Percentiles rank a stretch among this genome's conserved stretches.
Evolutionary conservation across 2,888 invertebrate species (phyloP).

Genomic region (Nowickia ferox): DNA sequence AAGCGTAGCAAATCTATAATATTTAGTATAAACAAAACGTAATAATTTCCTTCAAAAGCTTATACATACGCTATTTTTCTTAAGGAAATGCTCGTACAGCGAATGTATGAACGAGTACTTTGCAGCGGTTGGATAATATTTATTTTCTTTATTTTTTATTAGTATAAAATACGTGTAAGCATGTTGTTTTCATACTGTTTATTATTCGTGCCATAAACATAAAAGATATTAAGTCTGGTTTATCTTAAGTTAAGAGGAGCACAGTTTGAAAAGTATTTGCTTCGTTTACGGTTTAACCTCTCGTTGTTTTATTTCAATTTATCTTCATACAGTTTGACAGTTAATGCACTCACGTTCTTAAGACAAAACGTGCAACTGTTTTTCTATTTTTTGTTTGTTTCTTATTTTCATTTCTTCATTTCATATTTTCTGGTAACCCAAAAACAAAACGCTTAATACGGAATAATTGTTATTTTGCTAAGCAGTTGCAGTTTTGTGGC

Average conservation of each 20-base stretch:
- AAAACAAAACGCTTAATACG: not conserved
- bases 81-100: not conserved
- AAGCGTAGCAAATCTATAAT: constrained; percentile 51
- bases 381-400: not conserved
- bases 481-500: not conserved
- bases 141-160: constrained; percentile 30
- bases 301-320: constrained; percentile 61
- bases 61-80: not conserved
- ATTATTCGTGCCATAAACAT: constrained; percentile 38
- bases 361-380: constrained; percentile 63
- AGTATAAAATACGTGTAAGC: constrained; percentile 54
- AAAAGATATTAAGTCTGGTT: constrained; percentile 45
- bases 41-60: constrained; percentile 45
- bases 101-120: not conserved
- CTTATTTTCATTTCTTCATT: not conserved
- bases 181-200: constrained; percentile 62
- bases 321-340: constrained; percentile 57
- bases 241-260: not conserved
- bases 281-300: constrained; percentile 16
- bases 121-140: not conserved
- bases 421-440: constrained; percentile 6
- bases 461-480: constrained; percentile 9
- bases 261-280: not conserved
- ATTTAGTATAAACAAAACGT: constrained; percentile 26
- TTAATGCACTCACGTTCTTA: constrained; percentile 66